These are phyloP conservation scores for Diphyllodes magnificus DNA, from an alignment of 2,113 vertebrate species.

Conservation along the genomic window DNA sequence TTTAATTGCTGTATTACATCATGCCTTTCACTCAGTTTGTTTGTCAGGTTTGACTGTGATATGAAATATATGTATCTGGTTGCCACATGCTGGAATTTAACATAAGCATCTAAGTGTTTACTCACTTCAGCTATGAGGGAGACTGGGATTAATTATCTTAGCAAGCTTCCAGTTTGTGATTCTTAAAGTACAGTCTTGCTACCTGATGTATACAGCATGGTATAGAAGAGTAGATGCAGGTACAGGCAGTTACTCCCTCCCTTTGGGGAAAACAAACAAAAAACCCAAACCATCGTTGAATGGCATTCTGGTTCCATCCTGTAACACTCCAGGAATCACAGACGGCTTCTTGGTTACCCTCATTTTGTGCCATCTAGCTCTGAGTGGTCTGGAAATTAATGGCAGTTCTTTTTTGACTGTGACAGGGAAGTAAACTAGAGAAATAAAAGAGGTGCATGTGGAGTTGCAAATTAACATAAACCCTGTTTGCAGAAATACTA, in stretches of 20 bases:
- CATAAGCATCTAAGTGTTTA: not conserved
- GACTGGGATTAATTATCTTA: not conserved
- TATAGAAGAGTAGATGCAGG: not conserved
- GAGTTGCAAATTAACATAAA: not conserved
- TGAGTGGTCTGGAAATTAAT: not conserved
- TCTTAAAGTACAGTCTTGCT: not conserved
- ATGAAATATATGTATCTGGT: not conserved
- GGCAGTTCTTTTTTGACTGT: not conserved
- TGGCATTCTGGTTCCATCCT: not conserved
- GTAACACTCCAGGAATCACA: not conserved
- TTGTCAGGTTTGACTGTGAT: not conserved
- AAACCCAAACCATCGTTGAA: not conserved
- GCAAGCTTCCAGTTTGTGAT: not conserved
- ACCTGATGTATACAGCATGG: not conserved
- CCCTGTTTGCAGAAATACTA: not conserved
- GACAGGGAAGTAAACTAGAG: not conserved
- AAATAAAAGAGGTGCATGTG: not conserved
- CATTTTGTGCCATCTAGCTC: not conserved
- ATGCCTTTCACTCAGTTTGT: not conserved
- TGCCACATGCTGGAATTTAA: conserved; percentile 6
- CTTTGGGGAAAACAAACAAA: not conserved
- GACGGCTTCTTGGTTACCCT: not conserved
- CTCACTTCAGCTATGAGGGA: not conserved
- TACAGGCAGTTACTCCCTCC: not conserved
- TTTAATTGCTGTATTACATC: conserved; percentile 3